phyloP scores from a whole-genome alignment of 2,113 vertebrate genomes.

The Ornithorhynchus anatinus region DNA sequence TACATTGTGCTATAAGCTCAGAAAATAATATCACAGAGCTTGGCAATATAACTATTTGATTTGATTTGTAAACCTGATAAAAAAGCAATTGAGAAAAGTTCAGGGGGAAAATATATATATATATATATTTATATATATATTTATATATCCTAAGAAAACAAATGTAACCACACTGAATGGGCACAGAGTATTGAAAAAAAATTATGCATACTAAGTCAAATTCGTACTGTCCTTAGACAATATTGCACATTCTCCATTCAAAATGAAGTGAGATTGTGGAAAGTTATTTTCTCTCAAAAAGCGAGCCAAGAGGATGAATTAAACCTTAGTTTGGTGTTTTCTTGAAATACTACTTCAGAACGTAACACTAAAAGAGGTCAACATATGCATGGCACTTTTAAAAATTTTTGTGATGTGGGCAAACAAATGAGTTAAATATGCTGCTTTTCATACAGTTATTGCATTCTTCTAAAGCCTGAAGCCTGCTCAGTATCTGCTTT shows the following conservation, averaged over 20 bases:
- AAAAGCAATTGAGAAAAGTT: slow-evolving; percentile 82
- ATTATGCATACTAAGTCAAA: slow-evolving; percentile 66
- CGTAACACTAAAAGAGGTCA: fast-evolving
- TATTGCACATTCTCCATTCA: slow-evolving; percentile 55
- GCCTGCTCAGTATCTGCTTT: background rate
- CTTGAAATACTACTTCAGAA: slow-evolving; percentile 33
- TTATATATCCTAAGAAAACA: slow-evolving; percentile 67
- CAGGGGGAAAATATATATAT: slow-evolving; percentile 67
- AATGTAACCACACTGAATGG: slow-evolving; percentile 66
- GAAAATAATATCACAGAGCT: slow-evolving; percentile 78
- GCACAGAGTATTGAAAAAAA: slow-evolving; percentile 63
- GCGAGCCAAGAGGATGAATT: slow-evolving; percentile 44
- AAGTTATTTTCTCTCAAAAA: slow-evolving; percentile 58
- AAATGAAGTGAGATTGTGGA: slow-evolving; percentile 34
- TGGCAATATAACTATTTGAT: slow-evolving; percentile 84
- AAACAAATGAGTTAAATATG: slow-evolving; percentile 61
- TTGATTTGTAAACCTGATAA: slow-evolving; percentile 86
- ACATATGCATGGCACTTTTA: background rate
- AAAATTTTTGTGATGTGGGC: slow-evolving; percentile 25
- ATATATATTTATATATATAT: slow-evolving; percentile 65
- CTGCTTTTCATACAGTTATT: slow-evolving; percentile 38
- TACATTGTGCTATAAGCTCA: slow-evolving; percentile 75
- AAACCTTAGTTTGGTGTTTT: slow-evolving; percentile 14
- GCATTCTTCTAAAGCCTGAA: background rate
- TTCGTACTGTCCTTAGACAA: slow-evolving; percentile 54